These are phyloP conservation scores for Syngnathus floridae DNA, from an alignment of 2,113 vertebrate species.

Conservation along the genomic window DNA sequence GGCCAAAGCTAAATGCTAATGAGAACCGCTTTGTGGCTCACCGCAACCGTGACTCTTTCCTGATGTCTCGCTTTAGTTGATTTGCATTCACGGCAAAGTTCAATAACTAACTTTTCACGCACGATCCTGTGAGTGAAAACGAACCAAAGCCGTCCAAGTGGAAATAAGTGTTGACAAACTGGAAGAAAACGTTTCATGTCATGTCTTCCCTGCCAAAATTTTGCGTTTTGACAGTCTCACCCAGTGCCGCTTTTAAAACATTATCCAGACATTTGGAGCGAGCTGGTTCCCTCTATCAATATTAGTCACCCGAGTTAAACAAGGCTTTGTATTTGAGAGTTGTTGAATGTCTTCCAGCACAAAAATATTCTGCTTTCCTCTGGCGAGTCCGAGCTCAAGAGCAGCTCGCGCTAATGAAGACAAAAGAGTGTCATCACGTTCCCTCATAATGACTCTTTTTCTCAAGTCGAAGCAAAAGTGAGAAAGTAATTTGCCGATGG, in stretches of 20 bases:
- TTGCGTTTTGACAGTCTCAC: not conserved
- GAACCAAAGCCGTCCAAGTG: not conserved
- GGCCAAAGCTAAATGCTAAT: too few relatives aligned
- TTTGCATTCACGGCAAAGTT: not conserved
- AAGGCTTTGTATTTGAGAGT: not conserved
- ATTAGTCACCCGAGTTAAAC: not conserved
- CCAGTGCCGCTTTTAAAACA: slow-evolving; percentile 1
- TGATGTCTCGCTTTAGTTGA: not conserved
- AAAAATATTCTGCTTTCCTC: not conserved
- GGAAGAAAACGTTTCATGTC: too few relatives aligned
- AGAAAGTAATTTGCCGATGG: slow-evolving; percentile 25
- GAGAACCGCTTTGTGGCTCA: too few relatives aligned
- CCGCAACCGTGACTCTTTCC: too few relatives aligned
- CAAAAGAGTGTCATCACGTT: slow-evolving; percentile 20
- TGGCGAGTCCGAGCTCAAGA: not conserved
- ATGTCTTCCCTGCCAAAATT: not conserved
- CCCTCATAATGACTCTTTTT: slow-evolving; percentile 14
- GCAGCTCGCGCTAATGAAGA: slow-evolving; percentile 21
- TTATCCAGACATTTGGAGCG: not conserved
- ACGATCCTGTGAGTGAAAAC: not conserved
- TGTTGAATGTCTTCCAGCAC: not conserved
- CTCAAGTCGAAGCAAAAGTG: slow-evolving; percentile 8
- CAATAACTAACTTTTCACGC: not conserved
- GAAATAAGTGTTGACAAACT: too few relatives aligned
- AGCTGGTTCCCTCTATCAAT: not conserved